A percentile compares a stretch with the other conserved stretches of the same genome.
Evolutionary conservation across 2,888 invertebrate genomes (phyloP).

Genomic region (Bhutanitis thaidina): DNA sequence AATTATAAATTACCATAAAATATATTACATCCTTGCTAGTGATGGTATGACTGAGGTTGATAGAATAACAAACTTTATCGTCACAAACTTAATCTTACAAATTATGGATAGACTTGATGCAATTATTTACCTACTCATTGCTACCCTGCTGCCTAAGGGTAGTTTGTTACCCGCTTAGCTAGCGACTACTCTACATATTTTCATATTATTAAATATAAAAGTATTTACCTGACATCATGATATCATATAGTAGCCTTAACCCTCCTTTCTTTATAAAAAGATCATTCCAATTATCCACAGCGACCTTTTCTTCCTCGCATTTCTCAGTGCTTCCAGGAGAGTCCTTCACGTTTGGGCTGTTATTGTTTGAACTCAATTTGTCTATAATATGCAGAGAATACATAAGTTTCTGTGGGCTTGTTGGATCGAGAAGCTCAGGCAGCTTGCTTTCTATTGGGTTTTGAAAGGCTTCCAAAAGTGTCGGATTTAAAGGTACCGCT

Average conservation of each 20-base stretch:
- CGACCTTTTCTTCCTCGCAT: slow-evolving; percentile 54
- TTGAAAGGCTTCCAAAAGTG: slow-evolving; percentile 90
- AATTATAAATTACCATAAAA: too few species aligned
- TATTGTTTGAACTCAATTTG: slow-evolving; percentile 60
- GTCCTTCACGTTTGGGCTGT: slow-evolving; percentile 50
- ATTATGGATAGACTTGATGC: too few species aligned
- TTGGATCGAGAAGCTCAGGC: slow-evolving; percentile 89
- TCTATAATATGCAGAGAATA: slow-evolving; percentile 94
- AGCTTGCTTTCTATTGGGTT: slow-evolving; percentile 84
- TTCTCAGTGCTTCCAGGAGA: slow-evolving; percentile 44
- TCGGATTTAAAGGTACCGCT: slow-evolving; percentile 93
- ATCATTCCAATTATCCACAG: slow-evolving; percentile 83
- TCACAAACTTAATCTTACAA: too few species aligned
- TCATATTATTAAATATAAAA: background rate
- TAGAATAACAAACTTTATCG: too few species aligned
- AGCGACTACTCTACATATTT: too few species aligned
- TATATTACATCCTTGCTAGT: too few species aligned
- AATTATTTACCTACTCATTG: too few species aligned
- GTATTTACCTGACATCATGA: slow-evolving; percentile 89
- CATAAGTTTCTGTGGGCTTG: slow-evolving; percentile 96
- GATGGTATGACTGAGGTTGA: too few species aligned
- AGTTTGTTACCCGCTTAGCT: too few species aligned
- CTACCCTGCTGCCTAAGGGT: too few species aligned
- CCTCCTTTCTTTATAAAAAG: slow-evolving; percentile 93
- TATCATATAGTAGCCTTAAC: slow-evolving; percentile 91